Evolutionary conservation across 1,140 invertebrate species (phyloP).

Genomic region (Aphaenogaster ashmeadi): DNA sequence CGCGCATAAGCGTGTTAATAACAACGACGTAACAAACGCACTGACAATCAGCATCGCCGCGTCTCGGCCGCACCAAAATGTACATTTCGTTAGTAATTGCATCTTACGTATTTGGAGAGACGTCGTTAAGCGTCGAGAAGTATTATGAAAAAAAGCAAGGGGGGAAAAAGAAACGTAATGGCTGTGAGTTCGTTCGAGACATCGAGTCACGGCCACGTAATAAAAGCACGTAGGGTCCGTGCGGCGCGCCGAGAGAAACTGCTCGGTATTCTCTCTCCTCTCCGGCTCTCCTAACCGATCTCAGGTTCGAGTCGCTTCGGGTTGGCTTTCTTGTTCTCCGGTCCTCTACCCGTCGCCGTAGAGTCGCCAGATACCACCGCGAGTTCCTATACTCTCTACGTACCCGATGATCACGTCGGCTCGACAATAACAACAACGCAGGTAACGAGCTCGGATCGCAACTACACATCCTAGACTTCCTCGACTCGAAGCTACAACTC

Average conservation of each 20-base stretch:
- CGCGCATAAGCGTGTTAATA: conserved; percentile 34
- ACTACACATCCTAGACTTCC: conserved; percentile 17
- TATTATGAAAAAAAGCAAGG: conserved; percentile 53
- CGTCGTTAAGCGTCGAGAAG: conserved; percentile 44
- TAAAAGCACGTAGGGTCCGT: conserved; percentile 82
- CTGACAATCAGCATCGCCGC: conserved; percentile 37
- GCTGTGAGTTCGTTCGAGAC: conserved; percentile 67
- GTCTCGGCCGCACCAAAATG: conserved; percentile 34
- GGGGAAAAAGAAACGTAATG: conserved; percentile 50
- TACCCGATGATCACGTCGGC: conserved; percentile 38
- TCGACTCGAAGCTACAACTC: not conserved
- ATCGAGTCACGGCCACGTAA: conserved; percentile 76
- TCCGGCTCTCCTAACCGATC: conserved; percentile 79
- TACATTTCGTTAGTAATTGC: conserved; percentile 53
- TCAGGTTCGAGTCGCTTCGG: conserved; percentile 72
- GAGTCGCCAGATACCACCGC: conserved; percentile 34
- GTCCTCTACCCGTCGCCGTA: conserved; percentile 71
- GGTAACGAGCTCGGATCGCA: conserved; percentile 65
- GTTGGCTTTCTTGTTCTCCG: conserved; percentile 75
- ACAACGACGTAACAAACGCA: conserved; percentile 47
- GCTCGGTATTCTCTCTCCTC: conserved; percentile 81
- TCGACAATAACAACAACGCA: conserved; percentile 63
- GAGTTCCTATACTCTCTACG: conserved; percentile 18
- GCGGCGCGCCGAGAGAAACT: conserved; percentile 81
- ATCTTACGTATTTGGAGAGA: conserved; percentile 59